Evolutionary conservation across 2,113 vertebrate genomes (phyloP).

Genomic region (Macheiramphus alcinus): DNA sequence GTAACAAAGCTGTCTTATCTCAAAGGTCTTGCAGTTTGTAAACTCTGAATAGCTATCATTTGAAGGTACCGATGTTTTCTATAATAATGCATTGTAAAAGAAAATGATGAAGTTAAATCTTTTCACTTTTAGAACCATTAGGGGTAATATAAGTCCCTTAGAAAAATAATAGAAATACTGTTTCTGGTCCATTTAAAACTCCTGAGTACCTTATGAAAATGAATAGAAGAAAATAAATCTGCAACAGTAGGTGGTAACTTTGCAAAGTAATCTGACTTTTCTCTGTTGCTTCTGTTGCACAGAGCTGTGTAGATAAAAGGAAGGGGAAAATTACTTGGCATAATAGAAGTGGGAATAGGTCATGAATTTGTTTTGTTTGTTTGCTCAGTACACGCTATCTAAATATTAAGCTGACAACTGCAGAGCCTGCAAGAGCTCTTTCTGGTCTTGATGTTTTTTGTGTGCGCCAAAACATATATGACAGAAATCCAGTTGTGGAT

Average conservation of each 20-base stretch:
- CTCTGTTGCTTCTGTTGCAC: neutral
- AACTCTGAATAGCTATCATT: neutral
- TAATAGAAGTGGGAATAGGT: neutral
- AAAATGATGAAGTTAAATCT: neutral
- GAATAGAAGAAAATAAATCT: neutral
- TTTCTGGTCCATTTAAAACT: neutral
- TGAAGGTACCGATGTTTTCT: neutral
- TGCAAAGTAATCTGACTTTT: neutral
- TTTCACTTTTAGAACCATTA: neutral
- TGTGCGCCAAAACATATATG: neutral
- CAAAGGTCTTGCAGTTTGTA: neutral
- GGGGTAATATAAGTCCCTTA: neutral
- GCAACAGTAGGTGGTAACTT: neutral
- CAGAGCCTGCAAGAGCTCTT: neutral
- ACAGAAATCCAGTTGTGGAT: neutral
- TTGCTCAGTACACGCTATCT: neutral
- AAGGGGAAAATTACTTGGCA: neutral
- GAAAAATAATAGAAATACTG: neutral
- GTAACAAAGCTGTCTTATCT: neutral
- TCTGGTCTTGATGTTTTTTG: neutral
- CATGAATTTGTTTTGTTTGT: neutral
- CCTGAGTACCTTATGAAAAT: neutral
- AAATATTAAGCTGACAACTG: neutral
- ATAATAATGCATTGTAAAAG: neutral
- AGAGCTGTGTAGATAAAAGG: neutral